These are phyloP conservation scores for Morelia viridis DNA, from an alignment of 2,797 vertebrate genomes.

Conservation along the genomic window DNA sequence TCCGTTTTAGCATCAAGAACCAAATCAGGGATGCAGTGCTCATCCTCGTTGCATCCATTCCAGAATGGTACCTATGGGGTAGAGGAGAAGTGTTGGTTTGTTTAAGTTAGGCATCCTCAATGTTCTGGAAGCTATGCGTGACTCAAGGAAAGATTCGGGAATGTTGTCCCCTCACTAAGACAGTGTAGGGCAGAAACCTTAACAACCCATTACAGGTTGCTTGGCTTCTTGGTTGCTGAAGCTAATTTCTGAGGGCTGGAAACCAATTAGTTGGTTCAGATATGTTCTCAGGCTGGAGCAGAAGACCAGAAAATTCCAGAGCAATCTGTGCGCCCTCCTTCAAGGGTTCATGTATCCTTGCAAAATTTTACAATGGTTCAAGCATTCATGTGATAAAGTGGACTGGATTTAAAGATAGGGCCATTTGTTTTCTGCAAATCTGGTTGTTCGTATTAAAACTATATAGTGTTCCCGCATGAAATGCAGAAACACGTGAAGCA, in stretches of 20 bases:
- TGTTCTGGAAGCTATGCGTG: too few species aligned
- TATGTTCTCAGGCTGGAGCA: background rate
- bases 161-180: background rate
- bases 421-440: background rate
- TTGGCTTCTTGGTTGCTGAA: background rate
- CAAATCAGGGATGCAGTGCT: conserved; percentile 91
- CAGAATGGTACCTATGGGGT: conserved; percentile 89
- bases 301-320: background rate
- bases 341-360: background rate
- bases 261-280: background rate
- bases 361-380: background rate
- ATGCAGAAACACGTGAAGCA: background rate
- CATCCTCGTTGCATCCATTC: conserved; percentile 96
- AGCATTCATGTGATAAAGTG: background rate
- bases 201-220: too few species aligned
- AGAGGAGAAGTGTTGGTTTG: background rate
- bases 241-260: background rate
- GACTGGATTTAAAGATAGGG: background rate
- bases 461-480: background rate
- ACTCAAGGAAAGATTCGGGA: too few species aligned
- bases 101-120: background rate
- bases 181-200: background rate
- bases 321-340: background rate
- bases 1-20: conserved; percentile 86
- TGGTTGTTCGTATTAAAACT: background rate